Evolutionary conservation across 2,888 invertebrate species (phyloP), one percentile per base, ranked within the genome.

Genomic region (Andrena camellia): DNA sequence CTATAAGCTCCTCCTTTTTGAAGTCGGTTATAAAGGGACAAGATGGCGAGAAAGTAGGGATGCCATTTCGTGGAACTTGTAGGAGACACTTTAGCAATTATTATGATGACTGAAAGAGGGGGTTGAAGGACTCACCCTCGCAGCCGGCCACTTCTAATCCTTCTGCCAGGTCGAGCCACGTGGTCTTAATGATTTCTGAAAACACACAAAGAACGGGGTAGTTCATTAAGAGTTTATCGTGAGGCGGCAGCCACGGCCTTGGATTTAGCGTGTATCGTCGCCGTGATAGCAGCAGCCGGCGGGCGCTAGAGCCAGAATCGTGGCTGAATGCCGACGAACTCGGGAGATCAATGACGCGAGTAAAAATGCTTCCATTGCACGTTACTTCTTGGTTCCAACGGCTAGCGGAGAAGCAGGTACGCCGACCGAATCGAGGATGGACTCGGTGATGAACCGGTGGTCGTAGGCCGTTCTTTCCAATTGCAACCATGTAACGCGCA

Each of bases 371-470:
- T 62, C 52, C 20, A 35, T 20, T 2, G 69, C 35, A 20, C 10
- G 23, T 29, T 6, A 3, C 4, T 10, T 26, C 17, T 20, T 17
- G 5, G 48, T 42, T 77, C 66, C 10, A 2, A 42, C 4, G 13
- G 71, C 2, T 4, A 31, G n/a, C 66, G 74, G 57, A 63, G 69
- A 68, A 68, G n/a, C n/a, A n/a, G n/a, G 10, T 68, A 73, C 73
- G 23, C 0, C 7, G 7, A 10, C 17, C 17, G 17, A 10, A 31
- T 20, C 52, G 20, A 52, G 23, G 23, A 23, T 57, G 23, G 57
- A 57, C 23, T 57, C 57, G 57, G 13, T 26, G 57, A 23, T 26
- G 57, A 23, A 57, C 57, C 23, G 6, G n/a, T 20, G 52, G 4
- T 57, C 23, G 26, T 23, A 4, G 57, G 57, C 20, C 23, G 20